phyloP scores from a whole-genome alignment of 2,888 invertebrate genomes.

The Brenthis hecate region DNA sequence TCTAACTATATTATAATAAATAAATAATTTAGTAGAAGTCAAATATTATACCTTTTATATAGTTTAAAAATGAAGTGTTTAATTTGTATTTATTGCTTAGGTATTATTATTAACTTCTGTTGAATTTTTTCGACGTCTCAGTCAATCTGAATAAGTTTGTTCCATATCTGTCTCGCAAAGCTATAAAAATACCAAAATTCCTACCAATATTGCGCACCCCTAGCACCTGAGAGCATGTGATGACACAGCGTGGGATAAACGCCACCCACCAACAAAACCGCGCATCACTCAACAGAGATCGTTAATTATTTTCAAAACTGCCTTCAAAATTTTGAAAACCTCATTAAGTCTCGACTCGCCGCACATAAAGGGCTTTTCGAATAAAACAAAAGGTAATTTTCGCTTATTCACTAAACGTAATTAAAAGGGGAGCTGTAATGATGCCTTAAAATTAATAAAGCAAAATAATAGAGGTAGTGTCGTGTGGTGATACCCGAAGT shows the following conservation, averaged over 20 bases:
- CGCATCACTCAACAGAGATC: slow-evolving; percentile 57
- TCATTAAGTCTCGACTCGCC: slow-evolving; percentile 72
- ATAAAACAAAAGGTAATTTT: slow-evolving; percentile 79
- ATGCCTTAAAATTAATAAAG: slow-evolving; percentile 64
- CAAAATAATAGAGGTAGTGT: slow-evolving; percentile 54
- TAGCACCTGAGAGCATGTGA: slow-evolving; percentile 15
- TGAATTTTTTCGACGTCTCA: too few species aligned
- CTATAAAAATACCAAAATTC: background rate
- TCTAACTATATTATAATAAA: too few species aligned
- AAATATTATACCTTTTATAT: too few species aligned
- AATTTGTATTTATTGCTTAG: too few species aligned
- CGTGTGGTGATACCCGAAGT: slow-evolving; percentile 22
- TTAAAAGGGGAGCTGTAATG: slow-evolving; percentile 70
- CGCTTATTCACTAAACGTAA: slow-evolving; percentile 80
- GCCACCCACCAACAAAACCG: slow-evolving; percentile 30
- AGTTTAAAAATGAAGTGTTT: too few species aligned
- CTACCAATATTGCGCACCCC: background rate
- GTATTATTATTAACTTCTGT: too few species aligned
- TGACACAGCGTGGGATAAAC: slow-evolving; percentile 31
- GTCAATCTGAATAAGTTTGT: too few species aligned
- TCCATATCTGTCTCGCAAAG: background rate
- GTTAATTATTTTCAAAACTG: slow-evolving; percentile 76
- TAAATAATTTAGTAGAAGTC: too few species aligned
- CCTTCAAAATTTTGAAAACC: slow-evolving; percentile 74
- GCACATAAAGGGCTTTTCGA: slow-evolving; percentile 67